Evolutionary conservation across 2,888 invertebrate genomes (phyloP), one percentile per base, ranked within the genome.

Genomic region (Clostera curtula): DNA sequence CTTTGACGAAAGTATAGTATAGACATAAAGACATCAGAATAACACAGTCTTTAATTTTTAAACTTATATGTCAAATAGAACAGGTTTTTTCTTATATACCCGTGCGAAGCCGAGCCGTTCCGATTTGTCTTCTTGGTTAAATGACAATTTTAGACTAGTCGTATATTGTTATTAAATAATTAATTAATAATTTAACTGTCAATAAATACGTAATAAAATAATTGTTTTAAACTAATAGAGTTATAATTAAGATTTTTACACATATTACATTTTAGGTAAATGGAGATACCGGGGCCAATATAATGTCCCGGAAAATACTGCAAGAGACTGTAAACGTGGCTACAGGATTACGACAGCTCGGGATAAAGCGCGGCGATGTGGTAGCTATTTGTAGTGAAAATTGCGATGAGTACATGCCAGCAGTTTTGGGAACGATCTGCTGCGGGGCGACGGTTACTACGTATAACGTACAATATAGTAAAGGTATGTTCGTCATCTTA

Each of bases 341-440:
- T 0, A 62, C 76, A 28, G 85, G 82, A 42, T 57, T 89, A 8
- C 59, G 53, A 42, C 62, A 58, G 10, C 35, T 73, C 15, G 87
- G 86, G 4, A 51, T 88, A 12, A 63, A 54, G 33, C 54, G 69
- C 1, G 85, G 87, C 1, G 87, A 88, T 33, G 66, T 77, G 17
- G 64, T 89, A 23, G 85, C 85, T 0, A 58, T 88, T 28, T 87
- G 85, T 45, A 85, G 87, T 34, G 89, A 88, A 50, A 89, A 89
- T 54, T 67, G 85, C 34, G 48, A 85, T n/a, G 86, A 88, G 45
- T 88, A 79, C 56, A 55, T 79, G 19, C 51, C 85, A 19, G 66
- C 84, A 1, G 68, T 85, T 1, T 58, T 86, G 11, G 86, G 82
- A 3, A 65, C 76, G 2, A 59, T 87, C 30, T 85, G 85, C 42